These are phyloP conservation scores for Drosophila ironensis DNA, from an alignment of 1,140 invertebrate genomes.

Conservation along the genomic window DNA sequence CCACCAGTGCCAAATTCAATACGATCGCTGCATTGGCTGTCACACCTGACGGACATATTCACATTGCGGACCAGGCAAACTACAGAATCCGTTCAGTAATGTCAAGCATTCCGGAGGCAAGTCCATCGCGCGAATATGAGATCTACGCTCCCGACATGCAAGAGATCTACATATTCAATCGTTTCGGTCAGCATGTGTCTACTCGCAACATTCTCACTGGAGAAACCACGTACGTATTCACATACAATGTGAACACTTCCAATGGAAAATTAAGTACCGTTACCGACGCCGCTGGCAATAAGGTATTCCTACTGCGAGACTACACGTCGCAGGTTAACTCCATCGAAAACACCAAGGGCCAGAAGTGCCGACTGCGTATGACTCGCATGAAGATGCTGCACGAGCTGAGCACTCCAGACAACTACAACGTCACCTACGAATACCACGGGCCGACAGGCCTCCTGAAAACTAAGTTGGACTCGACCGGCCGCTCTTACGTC, in stretches of 20 bases:
- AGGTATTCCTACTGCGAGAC: slow-evolving; percentile 93
- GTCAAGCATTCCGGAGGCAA: slow-evolving; percentile 94
- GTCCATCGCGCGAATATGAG: slow-evolving; percentile 92
- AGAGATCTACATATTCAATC: slow-evolving; percentile 97
- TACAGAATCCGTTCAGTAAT: slow-evolving; percentile 95
- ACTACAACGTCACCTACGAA: slow-evolving; percentile 95
- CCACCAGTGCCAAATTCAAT: slow-evolving; percentile 96
- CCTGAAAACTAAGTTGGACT: slow-evolving; percentile 93
- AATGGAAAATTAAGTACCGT: slow-evolving; percentile 96
- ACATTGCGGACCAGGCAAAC: slow-evolving; percentile 97
- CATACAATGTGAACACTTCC: slow-evolving; percentile 97
- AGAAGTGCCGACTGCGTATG: slow-evolving; percentile 95
- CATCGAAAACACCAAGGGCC: slow-evolving; percentile 96
- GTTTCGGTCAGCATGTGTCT: slow-evolving; percentile 96
- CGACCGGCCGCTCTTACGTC: slow-evolving; percentile 94
- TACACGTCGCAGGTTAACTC: slow-evolving; percentile 95
- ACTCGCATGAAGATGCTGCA: slow-evolving; percentile 94
- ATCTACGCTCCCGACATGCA: slow-evolving; percentile 97
- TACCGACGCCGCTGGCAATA: slow-evolving; percentile 96
- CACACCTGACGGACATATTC: slow-evolving; percentile 95
- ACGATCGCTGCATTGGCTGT: slow-evolving; percentile 96
- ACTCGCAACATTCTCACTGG: slow-evolving; percentile 96
- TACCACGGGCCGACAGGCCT: slow-evolving; percentile 95
- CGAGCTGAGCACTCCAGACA: slow-evolving; percentile 93
- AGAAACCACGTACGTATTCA: slow-evolving; percentile 94